Percentiles rank a stretch among this genome's conserved stretches.
Evolutionary conservation across 1,140 invertebrate genomes (phyloP).

Genomic region (Chionoecetes opilio): DNA sequence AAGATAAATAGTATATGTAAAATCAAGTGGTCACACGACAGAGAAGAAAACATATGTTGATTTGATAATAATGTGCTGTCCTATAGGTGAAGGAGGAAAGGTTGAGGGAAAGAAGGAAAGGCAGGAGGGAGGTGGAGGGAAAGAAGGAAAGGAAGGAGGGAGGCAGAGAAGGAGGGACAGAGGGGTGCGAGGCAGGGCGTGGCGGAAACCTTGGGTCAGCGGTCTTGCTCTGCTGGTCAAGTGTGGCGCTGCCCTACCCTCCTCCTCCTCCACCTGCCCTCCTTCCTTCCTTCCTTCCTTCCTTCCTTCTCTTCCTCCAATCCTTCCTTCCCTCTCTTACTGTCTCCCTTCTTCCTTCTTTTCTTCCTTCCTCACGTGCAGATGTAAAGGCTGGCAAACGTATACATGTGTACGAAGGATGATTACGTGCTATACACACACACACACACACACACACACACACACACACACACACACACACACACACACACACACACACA

Average conservation of each 20-base stretch:
- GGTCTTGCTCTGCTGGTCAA: conserved; percentile 78
- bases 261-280: not conserved
- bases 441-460: conserved; percentile 57
- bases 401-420: not conserved
- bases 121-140: not conserved
- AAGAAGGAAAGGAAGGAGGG: not conserved
- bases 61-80: not conserved
- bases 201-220: conserved; percentile 74
- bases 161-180: conserved; percentile 23
- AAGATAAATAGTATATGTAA: too few relatives aligned
- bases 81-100: not conserved
- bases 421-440: conserved; percentile 36
- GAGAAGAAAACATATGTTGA: not conserved
- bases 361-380: conserved; percentile 18
- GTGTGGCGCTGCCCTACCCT: conserved; percentile 71
- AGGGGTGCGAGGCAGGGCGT: conserved; percentile 55
- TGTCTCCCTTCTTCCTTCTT: not conserved
- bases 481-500: conserved; percentile 61
- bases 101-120: not conserved
- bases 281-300: not conserved
- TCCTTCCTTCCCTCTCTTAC: not conserved
- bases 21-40: not conserved
- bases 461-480: conserved; percentile 57
- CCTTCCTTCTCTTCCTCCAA: not conserved
- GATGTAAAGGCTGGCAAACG: not conserved